Evolutionary conservation across 2,113 vertebrate genomes (phyloP).

Genomic region (Semicossyphus pulcher): DNA sequence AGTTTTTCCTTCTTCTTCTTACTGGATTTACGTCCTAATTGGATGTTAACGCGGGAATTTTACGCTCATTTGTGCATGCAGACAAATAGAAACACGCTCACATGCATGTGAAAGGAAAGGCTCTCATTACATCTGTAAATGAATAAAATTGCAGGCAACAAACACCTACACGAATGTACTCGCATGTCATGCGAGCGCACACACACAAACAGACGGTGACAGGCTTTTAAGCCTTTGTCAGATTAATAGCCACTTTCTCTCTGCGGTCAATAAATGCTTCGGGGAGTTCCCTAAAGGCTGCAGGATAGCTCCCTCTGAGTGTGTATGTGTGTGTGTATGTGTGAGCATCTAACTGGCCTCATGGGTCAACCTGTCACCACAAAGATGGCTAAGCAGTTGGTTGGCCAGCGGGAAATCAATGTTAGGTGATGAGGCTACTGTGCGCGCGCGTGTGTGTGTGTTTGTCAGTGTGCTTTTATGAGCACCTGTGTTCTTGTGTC

Average conservation of each 20-base stretch:
- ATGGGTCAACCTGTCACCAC: conserved; percentile 77
- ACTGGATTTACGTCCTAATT: conserved; percentile 24
- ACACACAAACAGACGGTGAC: conserved; percentile 47
- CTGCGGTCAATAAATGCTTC: conserved; percentile 76
- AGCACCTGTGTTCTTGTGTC: neutral
- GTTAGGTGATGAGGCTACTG: conserved; percentile 62
- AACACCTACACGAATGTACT: neutral
- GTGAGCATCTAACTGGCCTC: conserved; percentile 69
- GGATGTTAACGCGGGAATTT: neutral
- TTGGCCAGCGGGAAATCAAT: conserved; percentile 77
- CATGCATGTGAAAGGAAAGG: neutral
- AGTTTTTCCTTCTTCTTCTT: neutral
- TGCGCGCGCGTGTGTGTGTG: conserved; percentile 27
- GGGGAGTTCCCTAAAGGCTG: conserved; percentile 71
- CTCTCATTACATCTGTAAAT: neutral
- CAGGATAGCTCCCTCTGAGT: conserved; percentile 42
- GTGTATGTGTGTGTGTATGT: conserved; percentile 14
- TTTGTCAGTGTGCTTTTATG: neutral
- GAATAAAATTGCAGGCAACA: neutral
- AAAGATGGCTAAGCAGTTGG: conserved; percentile 76
- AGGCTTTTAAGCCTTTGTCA: conserved; percentile 76
- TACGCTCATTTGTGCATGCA: neutral
- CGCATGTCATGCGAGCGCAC: conserved; percentile 39
- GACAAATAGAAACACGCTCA: neutral
- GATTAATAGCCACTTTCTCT: conserved; percentile 77